Conservation (phyloP, 2,888 invertebrate genomes). For the Hirtodrosophila alboralis region DNA sequence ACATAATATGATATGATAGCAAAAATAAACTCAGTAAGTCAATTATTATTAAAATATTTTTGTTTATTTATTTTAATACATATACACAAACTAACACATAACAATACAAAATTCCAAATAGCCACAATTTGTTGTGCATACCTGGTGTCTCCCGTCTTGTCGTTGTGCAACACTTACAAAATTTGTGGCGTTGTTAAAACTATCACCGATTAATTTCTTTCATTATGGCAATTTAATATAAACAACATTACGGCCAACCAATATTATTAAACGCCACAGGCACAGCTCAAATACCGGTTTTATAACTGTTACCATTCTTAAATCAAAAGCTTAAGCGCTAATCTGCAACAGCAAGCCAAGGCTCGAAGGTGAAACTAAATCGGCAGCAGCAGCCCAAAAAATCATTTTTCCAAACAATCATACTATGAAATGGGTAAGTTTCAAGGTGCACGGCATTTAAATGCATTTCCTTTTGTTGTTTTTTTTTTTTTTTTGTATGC, state of each 20-base stretch:
- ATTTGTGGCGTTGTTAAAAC: constrained; percentile 34
- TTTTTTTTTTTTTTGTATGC: too few species aligned
- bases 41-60: constrained; percentile 32
- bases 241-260: constrained; percentile 43
- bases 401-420: constrained; percentile 30
- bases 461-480: too few species aligned
- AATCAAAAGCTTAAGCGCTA: constrained; percentile 1
- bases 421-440: constrained; percentile 70
- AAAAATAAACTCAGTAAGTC: constrained; percentile 38
- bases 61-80: constrained; percentile 40
- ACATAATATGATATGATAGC: constrained; percentile 1
- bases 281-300: constrained; percentile 31
- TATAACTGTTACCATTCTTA: constrained; percentile 7
- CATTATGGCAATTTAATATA: constrained; percentile 54
- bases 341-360: constrained; percentile 15
- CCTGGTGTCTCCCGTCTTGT: constrained; percentile 26
- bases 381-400: constrained; percentile 24
- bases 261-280: constrained; percentile 41
- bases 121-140: constrained; percentile 24
- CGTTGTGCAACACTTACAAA: constrained; percentile 27
- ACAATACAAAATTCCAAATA: constrained; percentile 56
- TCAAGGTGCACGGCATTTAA: constrained; percentile 11
- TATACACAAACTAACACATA: constrained; percentile 35
- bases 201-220: constrained; percentile 36
- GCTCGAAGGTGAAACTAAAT: constrained; percentile 28